Evolutionary conservation across 2,888 invertebrate species (phyloP), one percentile per base, ranked within the genome.

Genomic region (Hemicrepidius hirtus): DNA sequence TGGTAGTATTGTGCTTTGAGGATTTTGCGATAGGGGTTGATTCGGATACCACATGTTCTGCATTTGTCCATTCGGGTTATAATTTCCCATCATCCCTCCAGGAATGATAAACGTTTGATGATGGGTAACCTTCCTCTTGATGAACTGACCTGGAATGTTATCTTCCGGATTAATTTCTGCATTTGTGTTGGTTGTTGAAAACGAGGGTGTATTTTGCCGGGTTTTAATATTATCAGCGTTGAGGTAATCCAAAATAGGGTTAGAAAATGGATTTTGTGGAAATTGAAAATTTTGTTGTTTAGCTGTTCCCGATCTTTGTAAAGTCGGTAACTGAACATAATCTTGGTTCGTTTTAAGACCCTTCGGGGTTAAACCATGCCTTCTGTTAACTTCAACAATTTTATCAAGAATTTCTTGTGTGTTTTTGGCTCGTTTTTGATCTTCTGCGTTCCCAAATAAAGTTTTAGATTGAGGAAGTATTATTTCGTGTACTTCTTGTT

Each of bases 341-440:
- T 57, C 16, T 13, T 37, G 37, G 18, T 49, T 60, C 16, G 16
- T 28, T 46, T 37, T 63, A 6, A 59, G 12, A 20, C 59, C 21
- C 24, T 60, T 69, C 2, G 50, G 59, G 10, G 40, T 32, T 6
- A 53, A 87, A 83, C 85, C 88, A 85, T 80, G 87, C 81, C 86
- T 86, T 53, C 87, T 86, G 78, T 91, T 91, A 3, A 91, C 86
- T 70, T 86, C 85, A 78, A 87, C 87, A 73, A 91, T 91, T 84
- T 90, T 90, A 41, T 88, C 87, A 28, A 91, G 80, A 67, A 91
- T 90, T 35, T 89, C 87, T 81, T 80, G 81, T 0, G 87, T 86
- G 18, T 46, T 57, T 37, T 67, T n/a, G 41, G 60, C 37, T 21
- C 46, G 13, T 49, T 75, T 65, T 21, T 53, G 4, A 28, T 44